Evolutionary conservation across 2,113 vertebrate genomes (phyloP), one percentile per base, ranked within the genome.

Genomic region (Zingel zingel): DNA sequence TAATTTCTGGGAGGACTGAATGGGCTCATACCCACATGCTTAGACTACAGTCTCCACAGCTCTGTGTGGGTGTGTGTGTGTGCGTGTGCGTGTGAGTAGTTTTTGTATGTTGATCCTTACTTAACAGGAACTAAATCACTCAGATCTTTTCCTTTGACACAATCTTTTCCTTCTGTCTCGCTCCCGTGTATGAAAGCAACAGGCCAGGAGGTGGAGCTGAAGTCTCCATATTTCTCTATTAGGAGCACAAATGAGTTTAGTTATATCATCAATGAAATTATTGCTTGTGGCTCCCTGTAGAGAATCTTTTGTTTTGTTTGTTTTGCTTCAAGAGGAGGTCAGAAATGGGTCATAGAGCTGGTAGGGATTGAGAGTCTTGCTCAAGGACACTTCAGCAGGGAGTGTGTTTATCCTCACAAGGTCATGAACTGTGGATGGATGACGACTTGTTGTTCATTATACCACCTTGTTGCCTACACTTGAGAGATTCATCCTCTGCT

Each of bases 311-410:
- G 51, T 66, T 84, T 53, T 80, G 8, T 36, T 81, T 80, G 51
- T 66, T 84, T 53, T 80, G 8, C 39, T 83, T 68, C 3, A 73
- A 58, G 21, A 48, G 12, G 19, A 78, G 47, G 25, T 81, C 27
- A 77, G 21, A 51, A 69, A 67, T 79, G 14, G 45, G 36, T 62
- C 45, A 64, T 27, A 54, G 67, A 70, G 47, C 74, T 75, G 69
- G 36, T 58, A 33, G 45, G 30, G 54, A 53, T 65, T 80, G 15
- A 56, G 50, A 21, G n/a, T 50, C n/a, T 66, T 82, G 58, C 71
- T 84, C 74, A 90, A 86, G 90, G 88, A 88, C 74, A 86, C 74
- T 86, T 85, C 68, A 85, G 85, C 65, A 82, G 76, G 75, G 81
- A 83, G 83, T 77, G 65, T 80, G 79, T 87, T 90, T 85, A 78